Evolutionary conservation across 1,140 invertebrate species (phyloP), one percentile per base, ranked within the genome.

Genomic region (Drosophila murphyi): DNA sequence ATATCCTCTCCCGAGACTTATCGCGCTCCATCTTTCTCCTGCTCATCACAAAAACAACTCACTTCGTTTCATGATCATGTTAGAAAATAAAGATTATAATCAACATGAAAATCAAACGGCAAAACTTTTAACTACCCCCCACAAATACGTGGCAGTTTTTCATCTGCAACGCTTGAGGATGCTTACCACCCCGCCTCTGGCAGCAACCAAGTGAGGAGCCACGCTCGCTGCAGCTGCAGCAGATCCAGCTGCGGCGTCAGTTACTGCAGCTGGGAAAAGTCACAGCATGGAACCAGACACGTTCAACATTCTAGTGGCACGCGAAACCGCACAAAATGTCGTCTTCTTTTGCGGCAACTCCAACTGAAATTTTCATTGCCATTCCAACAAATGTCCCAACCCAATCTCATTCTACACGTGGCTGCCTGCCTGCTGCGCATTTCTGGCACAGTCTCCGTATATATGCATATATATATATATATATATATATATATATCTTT

Each of bases 81-180:
- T 55, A 29, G 61, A 56, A 55, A 61, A 52, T 63, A 76, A 50
- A 75, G 83, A 87, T 88, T 80, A 76, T 80, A 82, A 82, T 88
- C 83, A 88, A 70, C 79, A 88, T 88, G 76, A 87, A 82, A 87
- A 87, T 87, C 72, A 87, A 87, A 83, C 82, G 69, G 72, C 65
- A 79, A 74, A 87, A 87, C 71, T 82, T 82, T 83, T 68, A 71
- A 60, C 61, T 60, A 34, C 57, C 63, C 28, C 31, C 10, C 8
- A 37, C 56, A 81, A 81, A 79, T 75, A 76, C 72, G 48, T 70
- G 72, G 60, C 73, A 67, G 80, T 83, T 82, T 72, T 63, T 79
- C 76, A 80, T 83, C 63, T 69, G 41, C 48, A 65, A 64, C 39
- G 43, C 41, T 45, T 50, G 39, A 50, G 28, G 60, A 39, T 59